Evolutionary conservation across 2,888 invertebrate species (phyloP).

Genomic region (Meghimatium bilineatum): DNA sequence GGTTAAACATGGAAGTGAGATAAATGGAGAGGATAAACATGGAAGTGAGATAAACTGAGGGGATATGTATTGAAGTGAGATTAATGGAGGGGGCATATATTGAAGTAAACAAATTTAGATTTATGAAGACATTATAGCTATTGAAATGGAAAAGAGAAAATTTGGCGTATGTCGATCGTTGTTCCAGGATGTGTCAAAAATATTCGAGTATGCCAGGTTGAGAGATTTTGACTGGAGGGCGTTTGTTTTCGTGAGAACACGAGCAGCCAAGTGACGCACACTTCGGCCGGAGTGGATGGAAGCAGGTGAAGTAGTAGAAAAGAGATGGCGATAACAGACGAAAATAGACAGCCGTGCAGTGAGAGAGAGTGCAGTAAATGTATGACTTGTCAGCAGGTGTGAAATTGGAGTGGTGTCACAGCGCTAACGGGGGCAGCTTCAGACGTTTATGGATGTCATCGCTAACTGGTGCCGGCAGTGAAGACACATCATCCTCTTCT

Average conservation of each 20-base stretch:
- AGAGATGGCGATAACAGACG: neutral
- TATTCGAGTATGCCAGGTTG: neutral
- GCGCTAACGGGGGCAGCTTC: slow-evolving; percentile 7
- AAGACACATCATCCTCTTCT: slow-evolving; percentile 26
- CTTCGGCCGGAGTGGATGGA: neutral
- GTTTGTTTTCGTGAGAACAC: slow-evolving; percentile 1
- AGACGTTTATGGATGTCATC: slow-evolving; percentile 40
- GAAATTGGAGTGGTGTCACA: slow-evolving; percentile 44
- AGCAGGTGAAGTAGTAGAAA: neutral
- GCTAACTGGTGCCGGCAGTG: slow-evolving; percentile 25
- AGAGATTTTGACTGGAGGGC: neutral
- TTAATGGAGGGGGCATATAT: too few species aligned
- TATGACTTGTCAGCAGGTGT: slow-evolving; percentile 35
- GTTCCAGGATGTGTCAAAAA: neutral
- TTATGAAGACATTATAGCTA: too few species aligned
- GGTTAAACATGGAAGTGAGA: too few species aligned
- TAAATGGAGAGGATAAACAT: too few species aligned
- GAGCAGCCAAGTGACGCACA: neutral
- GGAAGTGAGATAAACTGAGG: too few species aligned
- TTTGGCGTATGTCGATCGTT: neutral
- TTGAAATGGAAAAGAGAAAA: too few species aligned
- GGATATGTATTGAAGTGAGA: too few species aligned
- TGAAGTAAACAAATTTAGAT: too few species aligned
- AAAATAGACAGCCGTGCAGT: neutral
- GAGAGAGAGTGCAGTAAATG: slow-evolving; percentile 31